phyloP scores from a whole-genome alignment of 2,888 invertebrate genomes.

The Cheilosia urbana region DNA sequence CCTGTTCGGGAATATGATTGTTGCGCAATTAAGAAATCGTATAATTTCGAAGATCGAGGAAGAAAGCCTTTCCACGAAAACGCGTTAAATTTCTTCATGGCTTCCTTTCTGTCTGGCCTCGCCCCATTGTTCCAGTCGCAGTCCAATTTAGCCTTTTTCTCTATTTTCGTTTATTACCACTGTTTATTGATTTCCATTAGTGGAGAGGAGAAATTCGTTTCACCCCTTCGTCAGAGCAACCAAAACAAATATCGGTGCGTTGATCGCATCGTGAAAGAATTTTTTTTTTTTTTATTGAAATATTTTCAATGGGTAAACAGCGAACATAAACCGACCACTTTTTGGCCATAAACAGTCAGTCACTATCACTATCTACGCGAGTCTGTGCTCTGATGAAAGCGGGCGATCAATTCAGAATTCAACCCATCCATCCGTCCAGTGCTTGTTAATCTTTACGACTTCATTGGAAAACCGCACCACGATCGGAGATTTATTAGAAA shows the following conservation, averaged over 20 bases:
- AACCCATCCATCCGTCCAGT: slow-evolving; percentile 2
- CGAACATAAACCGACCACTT: slow-evolving; percentile 62
- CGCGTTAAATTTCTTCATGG: slow-evolving; percentile 42
- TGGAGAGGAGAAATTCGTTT: slow-evolving; percentile 27
- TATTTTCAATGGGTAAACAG: slow-evolving; percentile 56
- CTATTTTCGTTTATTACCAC: slow-evolving; percentile 53
- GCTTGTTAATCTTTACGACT: slow-evolving; percentile 73
- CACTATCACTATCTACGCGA: slow-evolving; percentile 17
- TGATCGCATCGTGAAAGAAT: slow-evolving; percentile 45
- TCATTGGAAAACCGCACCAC: slow-evolving; percentile 71
- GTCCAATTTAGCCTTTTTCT: slow-evolving; percentile 1
- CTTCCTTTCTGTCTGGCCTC: slow-evolving; percentile 1
- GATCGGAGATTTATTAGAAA: slow-evolving; percentile 75
- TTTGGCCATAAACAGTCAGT: slow-evolving; percentile 69
- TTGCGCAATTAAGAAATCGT: slow-evolving; percentile 56
- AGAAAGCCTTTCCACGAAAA: slow-evolving; percentile 72
- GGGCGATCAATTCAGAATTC: slow-evolving; percentile 47
- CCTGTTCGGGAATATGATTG: slow-evolving; percentile 41
- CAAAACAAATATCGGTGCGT: slow-evolving; percentile 17
- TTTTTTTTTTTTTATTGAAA: slow-evolving; percentile 63
- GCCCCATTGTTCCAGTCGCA: slow-evolving; percentile 7
- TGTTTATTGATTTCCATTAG: slow-evolving; percentile 70
- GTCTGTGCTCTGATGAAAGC: slow-evolving; percentile 28
- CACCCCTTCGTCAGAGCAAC: slow-evolving; percentile 51
- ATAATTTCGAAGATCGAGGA: slow-evolving; percentile 22